These are phyloP conservation scores for Danio tinwini DNA, from an alignment of 2,797 vertebrate genomes.

Conservation along the genomic window DNA sequence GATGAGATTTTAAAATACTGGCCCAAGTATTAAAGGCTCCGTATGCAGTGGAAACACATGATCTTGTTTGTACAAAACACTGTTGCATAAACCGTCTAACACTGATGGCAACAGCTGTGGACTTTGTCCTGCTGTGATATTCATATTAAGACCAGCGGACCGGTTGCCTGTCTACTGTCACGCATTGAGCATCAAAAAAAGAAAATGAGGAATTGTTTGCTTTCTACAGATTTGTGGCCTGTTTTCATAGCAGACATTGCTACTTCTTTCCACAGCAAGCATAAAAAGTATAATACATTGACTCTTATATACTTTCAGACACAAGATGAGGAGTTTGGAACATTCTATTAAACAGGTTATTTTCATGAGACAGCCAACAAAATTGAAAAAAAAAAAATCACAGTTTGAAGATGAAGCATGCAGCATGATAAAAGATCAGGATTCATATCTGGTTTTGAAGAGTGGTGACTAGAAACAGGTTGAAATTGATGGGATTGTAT, in stretches of 20 bases:
- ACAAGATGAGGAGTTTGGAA: constrained; percentile 16
- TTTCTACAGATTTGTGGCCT: background rate
- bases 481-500: background rate
- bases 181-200: constrained; percentile 11
- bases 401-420: background rate
- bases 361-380: constrained; percentile 4
- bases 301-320: constrained; percentile 7
- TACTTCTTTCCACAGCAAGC: background rate
- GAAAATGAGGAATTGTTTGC: background rate
- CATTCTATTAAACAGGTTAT: constrained; percentile 22
- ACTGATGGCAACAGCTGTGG: background rate
- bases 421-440: background rate
- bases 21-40: background rate
- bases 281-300: constrained; percentile 10
- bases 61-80: constrained; percentile 7
- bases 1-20: constrained; percentile 17
- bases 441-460: background rate
- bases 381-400: constrained; percentile 41
- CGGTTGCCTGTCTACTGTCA: constrained; percentile 9
- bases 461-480: constrained; percentile 1
- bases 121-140: constrained; percentile 5
- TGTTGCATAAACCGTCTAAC: background rate
- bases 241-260: background rate
- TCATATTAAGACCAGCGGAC: constrained; percentile 12
- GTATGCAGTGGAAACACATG: constrained; percentile 2